phyloP scores from a whole-genome alignment of 2,113 vertebrate species.

The Labrus mixtus region DNA sequence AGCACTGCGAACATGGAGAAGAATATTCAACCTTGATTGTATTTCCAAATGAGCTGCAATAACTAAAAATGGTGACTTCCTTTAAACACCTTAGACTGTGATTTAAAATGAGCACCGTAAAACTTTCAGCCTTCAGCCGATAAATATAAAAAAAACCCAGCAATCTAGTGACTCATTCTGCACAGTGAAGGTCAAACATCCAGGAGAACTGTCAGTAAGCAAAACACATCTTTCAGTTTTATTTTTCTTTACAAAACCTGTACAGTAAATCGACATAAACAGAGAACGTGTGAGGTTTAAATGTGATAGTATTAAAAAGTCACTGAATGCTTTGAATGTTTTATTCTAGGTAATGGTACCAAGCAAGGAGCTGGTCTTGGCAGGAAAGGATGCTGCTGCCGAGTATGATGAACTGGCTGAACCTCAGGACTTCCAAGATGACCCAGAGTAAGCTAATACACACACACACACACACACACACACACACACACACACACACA shows the following conservation, averaged over 20 bases:
- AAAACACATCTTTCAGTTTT: neutral
- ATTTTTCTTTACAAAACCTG: neutral
- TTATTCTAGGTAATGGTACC: constrained; percentile 89
- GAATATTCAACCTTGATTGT: neutral
- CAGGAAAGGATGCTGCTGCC: constrained; percentile 96
- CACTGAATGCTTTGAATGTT: neutral
- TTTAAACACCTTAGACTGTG: neutral
- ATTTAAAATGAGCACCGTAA: neutral
- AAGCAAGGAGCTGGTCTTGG: constrained; percentile 91
- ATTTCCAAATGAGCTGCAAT: neutral
- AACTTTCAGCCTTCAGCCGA: neutral
- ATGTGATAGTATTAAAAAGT: constrained; percentile 1
- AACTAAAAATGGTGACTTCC: neutral
- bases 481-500: too few relatives aligned
- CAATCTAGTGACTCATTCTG: neutral
- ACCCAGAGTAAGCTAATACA: constrained; percentile 91
- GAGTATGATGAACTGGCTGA: constrained; percentile 98
- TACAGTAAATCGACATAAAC: too few relatives aligned
- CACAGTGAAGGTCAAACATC: constrained; percentile 12
- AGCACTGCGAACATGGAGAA: neutral
- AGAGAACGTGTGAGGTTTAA: too few relatives aligned
- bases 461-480: neutral
- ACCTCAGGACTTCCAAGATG: constrained; percentile 97
- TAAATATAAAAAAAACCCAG: neutral
- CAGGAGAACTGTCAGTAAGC: neutral